Evolutionary conservation across 2,888 invertebrate genomes (phyloP).

Genomic region (Stenoptilia bipunctidactyla): DNA sequence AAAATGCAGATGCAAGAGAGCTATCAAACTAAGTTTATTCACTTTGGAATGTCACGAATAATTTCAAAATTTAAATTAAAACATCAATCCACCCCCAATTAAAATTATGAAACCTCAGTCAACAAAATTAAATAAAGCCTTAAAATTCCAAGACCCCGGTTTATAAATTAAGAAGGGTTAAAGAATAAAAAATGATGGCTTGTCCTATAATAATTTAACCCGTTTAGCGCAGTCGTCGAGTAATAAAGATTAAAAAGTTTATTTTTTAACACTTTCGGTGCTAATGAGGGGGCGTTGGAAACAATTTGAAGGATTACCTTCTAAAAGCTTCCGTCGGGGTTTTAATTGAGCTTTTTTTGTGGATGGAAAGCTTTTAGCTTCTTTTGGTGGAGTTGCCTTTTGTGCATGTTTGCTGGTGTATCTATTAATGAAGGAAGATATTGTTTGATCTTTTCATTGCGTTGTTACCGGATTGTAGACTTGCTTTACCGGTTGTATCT

Average conservation of each 20-base stretch:
- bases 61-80: too few relatives aligned
- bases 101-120: conserved; percentile 42
- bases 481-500: too few relatives aligned
- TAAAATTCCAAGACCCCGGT: conserved; percentile 36
- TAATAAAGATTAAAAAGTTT: conserved; percentile 72
- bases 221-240: conserved; percentile 64
- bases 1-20: too few relatives aligned
- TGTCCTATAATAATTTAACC: conserved; percentile 67
- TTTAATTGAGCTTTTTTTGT: conserved; percentile 72
- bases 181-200: conserved; percentile 57
- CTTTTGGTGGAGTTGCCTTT: conserved; percentile 31
- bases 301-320: conserved; percentile 72
- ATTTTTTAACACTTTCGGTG: conserved; percentile 71
- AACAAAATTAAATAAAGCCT: conserved; percentile 50
- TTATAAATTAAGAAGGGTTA: conserved; percentile 60
- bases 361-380: conserved; percentile 64
- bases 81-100: conserved; percentile 43
- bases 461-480: background rate
- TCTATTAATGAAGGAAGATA: conserved; percentile 63
- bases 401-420: conserved; percentile 26
- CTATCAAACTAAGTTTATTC: too few relatives aligned
- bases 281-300: conserved; percentile 71
- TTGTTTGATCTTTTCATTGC: conserved; percentile 24
- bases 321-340: conserved; percentile 72
- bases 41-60: too few relatives aligned